Base-by-base conservation (phyloP, 2,113 vertebrate genomes). In the Brevimyrus niger region DNA sequence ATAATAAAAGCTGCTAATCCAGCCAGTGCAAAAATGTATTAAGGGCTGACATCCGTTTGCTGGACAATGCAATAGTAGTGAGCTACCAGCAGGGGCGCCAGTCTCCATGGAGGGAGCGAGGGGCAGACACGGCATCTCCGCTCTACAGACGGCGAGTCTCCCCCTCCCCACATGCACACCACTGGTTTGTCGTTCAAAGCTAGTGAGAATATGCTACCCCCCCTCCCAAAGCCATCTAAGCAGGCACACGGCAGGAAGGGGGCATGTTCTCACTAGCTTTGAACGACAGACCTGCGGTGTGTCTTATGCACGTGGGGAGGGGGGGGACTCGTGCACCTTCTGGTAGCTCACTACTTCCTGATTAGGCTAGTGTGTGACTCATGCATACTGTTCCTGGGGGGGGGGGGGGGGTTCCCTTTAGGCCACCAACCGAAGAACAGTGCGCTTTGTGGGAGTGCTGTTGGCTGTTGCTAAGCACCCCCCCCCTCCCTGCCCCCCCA, bases 1-100 rank as follows among this genome's bases (percentile, higher is more conserved):
- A 88, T 91, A 89, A 90, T 85, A 69, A 88, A 91, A 69, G 48
- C 48, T 51, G 27, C 48, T 38, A 61, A 65, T 42, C 51, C 5
- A 48, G 85, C 19, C 48, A 6, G 44, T 17, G 47, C 47, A 51
- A 9, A 86, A 84, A 51, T 27, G 0, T 21, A 19, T 31, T 31
- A 4, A 85, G 38, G 42, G 35, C 82, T 84, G 13, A 76, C 15
- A n/a, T 84, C 82, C 2, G 0, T 23, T 10, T 47, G 21, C 19
- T 44, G 19, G 82, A 47, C 38, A 23, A 15, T 82, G 76, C 76
- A 44, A 21, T 55, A n/a, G 53, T 2, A 21, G 53, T 21, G 5
- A 7, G 53, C 19, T 55, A 55, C 53, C 53, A 55, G 53, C 21
- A 0, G 53, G 53, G 19, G 53, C 50, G 17, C 53, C 19, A 1